Conservation (phyloP, 2,797 vertebrate species). For the Rhodeus uyekii region DNA sequence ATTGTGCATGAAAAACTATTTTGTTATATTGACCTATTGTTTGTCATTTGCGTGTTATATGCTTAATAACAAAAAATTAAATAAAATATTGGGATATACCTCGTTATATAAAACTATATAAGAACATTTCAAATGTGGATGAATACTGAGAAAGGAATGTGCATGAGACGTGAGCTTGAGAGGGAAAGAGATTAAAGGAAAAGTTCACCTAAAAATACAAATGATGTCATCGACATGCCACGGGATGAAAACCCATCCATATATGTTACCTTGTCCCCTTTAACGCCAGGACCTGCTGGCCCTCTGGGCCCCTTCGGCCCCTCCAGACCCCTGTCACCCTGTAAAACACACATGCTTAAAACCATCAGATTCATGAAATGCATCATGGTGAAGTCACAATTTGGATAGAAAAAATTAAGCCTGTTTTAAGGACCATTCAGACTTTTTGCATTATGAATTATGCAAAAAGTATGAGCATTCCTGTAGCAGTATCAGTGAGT, state of each 20-base stretch:
- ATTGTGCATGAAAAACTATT: no score
- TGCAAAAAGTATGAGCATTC: no score
- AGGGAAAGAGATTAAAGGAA: background rate
- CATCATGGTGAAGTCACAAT: background rate
- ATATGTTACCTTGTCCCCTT: slow-evolving; percentile 86
- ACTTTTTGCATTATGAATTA: background rate
- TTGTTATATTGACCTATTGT: no score
- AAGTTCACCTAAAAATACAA: background rate
- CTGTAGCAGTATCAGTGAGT: no score
- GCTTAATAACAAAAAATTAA: background rate
- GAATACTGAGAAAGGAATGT: background rate
- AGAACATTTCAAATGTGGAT: background rate
- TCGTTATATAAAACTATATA: no score
- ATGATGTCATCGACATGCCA: background rate
- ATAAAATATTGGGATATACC: background rate
- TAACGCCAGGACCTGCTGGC: slow-evolving; percentile 78
- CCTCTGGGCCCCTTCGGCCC: slow-evolving; percentile 83
- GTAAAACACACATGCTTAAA: slow-evolving; percentile 47
- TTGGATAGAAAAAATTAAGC: background rate
- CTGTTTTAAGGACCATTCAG: background rate
- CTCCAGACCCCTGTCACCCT: slow-evolving; percentile 87
- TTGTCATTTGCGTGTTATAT: no score
- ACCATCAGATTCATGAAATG: background rate
- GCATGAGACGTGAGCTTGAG: background rate
- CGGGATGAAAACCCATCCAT: background rate